Base-by-base conservation (phyloP, 2,797 vertebrate species). In the Cercopithecus neglectus region DNA sequence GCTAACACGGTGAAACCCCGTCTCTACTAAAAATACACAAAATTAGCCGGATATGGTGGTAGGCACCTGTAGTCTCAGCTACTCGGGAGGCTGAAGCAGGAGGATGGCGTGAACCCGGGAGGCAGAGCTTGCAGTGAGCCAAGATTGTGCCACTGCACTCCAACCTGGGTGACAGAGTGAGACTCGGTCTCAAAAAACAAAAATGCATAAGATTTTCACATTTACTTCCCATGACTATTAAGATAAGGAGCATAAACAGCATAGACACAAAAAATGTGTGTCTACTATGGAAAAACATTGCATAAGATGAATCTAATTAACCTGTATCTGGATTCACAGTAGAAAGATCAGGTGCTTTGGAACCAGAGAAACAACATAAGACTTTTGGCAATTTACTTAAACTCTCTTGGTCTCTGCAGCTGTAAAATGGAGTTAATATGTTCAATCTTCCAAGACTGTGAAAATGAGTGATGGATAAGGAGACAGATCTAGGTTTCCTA, bases 131-230 rank as follows among this genome's bases (percentile, higher is more conserved):
- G 2, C 53, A 55, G 53, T 55, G 7, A 55, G 53, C 53, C 53
- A 1, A 22, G 53, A 55, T 3, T 19, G 19, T 0, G 0, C 53
- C 21, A 22, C 21, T 55, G 53, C 2, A 55, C 21, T 55, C 53
- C 53, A 55, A 7, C 53, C 21, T 55, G 53, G 53, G 21, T 8
- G 2, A 55, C 53, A 55, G 21, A 55, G 19, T 7, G 21, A 55
- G 21, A 55, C 53, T 55, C 21, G 8, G 8, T 55, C 53, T 8
- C 21, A 22, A 55, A 55, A 55, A 55, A 17, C 5, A 30, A 48
- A 89, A 21, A 19, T 14, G 2, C 46, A 7, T 21, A 46, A 5
- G 11, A 24, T 30, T 61, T 75, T 94, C n/a, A 14, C 41, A 41
- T 39, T 33, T 50, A 39, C 19, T 80, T 30, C 8, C 33, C 16